Percentiles rank a stretch among this genome's conserved stretches.
Evolutionary conservation across 2,888 invertebrate genomes (phyloP).

Genomic region (Lasioglossum leucozonium): DNA sequence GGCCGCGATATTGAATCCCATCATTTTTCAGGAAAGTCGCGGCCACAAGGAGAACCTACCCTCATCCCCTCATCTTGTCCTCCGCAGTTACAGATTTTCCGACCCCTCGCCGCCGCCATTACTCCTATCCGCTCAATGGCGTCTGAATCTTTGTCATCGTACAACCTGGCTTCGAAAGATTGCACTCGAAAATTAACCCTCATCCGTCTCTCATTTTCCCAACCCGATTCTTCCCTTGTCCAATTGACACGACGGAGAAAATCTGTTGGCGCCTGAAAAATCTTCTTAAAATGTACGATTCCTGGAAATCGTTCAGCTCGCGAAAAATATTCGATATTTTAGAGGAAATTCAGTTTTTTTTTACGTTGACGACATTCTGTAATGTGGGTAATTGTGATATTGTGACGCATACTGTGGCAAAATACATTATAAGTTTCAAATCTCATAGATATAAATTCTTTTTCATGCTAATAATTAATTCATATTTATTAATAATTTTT

Average conservation of each 20-base stretch:
- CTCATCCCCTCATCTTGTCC: neutral
- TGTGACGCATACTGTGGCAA: too few relatives aligned
- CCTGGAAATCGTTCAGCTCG: neutral
- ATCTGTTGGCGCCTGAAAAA: neutral
- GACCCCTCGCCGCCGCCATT: neutral
- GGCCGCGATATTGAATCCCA: constrained; percentile 70
- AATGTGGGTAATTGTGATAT: too few relatives aligned
- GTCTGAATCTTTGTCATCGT: neutral
- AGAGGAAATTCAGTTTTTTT: neutral
- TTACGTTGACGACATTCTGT: too few relatives aligned
- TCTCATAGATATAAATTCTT: too few relatives aligned
- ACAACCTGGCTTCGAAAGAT: constrained; percentile 12
- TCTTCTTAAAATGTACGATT: neutral
- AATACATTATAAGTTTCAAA: too few relatives aligned
- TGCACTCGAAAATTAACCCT: neutral
- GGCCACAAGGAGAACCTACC: neutral
- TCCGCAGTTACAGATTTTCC: constrained; percentile 15
- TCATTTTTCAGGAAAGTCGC: constrained; percentile 66
- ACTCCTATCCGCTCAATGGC: neutral
- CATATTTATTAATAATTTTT: too few relatives aligned
- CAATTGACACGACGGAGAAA: neutral
- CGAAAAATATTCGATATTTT: neutral
- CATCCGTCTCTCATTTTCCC: neutral
- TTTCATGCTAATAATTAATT: too few relatives aligned
- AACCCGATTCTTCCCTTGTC: neutral